These are phyloP conservation scores for Tiaroga cobitis DNA, from an alignment of 2,797 vertebrate genomes.

Conservation along the genomic window DNA sequence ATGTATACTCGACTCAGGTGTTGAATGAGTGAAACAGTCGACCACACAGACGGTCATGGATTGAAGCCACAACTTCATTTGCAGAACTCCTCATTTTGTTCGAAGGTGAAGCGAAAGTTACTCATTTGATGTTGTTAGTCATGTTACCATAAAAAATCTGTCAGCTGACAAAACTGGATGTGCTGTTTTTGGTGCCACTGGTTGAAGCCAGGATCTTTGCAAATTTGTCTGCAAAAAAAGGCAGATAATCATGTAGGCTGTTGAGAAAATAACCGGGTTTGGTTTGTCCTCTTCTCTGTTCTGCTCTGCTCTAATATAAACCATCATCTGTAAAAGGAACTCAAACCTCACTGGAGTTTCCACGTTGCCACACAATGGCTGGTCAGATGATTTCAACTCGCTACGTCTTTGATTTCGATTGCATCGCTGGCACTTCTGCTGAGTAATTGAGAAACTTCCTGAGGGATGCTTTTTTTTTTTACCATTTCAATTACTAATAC, in stretches of 20 bases:
- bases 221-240: not conserved
- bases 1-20: conserved; percentile 19
- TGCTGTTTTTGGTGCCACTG: not conserved
- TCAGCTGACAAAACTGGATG: conserved; percentile 13
- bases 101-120: not conserved
- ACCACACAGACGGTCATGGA: not conserved
- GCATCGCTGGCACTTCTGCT: conserved; percentile 46
- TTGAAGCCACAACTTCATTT: not conserved
- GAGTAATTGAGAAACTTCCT: conserved; percentile 19
- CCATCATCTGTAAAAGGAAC: not conserved
- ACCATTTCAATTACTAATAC: no score
- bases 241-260: not conserved
- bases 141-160: not conserved
- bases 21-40: conserved; percentile 4
- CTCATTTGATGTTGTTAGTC: not conserved
- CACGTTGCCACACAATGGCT: conserved; percentile 40
- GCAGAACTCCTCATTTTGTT: not conserved
- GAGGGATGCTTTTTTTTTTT: conserved; percentile 7
- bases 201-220: not conserved
- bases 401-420: conserved; percentile 32
- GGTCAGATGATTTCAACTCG: conserved; percentile 55
- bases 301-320: conserved; percentile 10
- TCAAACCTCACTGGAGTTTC: conserved; percentile 16
- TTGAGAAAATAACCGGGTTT: conserved; percentile 9
- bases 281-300: conserved; percentile 3